Percentiles rank a stretch among this genome's conserved stretches.
These are phyloP conservation scores for Orthonyx spaldingii DNA, from an alignment of 2,113 vertebrate genomes.

Conservation along the genomic window DNA sequence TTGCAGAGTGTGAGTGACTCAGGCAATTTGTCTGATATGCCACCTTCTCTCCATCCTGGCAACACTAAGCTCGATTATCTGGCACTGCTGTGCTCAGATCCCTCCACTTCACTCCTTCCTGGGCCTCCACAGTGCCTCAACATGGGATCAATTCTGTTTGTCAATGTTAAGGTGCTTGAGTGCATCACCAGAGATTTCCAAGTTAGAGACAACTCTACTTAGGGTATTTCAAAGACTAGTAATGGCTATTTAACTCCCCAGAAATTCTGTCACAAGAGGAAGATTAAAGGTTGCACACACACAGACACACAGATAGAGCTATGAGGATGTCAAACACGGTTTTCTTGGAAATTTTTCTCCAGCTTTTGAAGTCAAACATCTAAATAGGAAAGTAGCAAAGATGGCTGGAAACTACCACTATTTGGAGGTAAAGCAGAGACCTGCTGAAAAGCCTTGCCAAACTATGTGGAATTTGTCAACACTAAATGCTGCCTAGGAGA, in stretches of 20 bases:
- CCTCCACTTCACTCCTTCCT: neutral
- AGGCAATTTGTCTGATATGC: neutral
- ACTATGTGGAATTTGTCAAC: neutral
- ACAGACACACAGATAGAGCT: neutral
- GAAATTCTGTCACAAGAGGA: neutral
- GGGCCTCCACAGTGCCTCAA: neutral
- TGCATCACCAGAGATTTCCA: neutral
- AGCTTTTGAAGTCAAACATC: neutral
- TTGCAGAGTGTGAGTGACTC: neutral
- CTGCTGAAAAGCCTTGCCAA: neutral
- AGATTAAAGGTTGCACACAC: neutral
- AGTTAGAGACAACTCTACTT: neutral
- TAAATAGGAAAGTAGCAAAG: neutral
- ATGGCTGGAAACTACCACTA: neutral
- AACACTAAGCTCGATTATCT: no score
- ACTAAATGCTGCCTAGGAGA: neutral
- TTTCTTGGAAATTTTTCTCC: neutral
- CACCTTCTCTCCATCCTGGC: neutral
- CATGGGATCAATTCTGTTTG: neutral
- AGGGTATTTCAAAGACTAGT: neutral
- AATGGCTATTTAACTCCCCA: neutral
- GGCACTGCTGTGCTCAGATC: no score
- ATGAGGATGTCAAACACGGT: neutral
- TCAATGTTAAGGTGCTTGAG: neutral
- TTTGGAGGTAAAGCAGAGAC: constrained; percentile 4